Percentiles rank a stretch among this genome's conserved stretches.
Evolutionary conservation across 2,113 vertebrate genomes (phyloP).

Genomic region (Naja naja): DNA sequence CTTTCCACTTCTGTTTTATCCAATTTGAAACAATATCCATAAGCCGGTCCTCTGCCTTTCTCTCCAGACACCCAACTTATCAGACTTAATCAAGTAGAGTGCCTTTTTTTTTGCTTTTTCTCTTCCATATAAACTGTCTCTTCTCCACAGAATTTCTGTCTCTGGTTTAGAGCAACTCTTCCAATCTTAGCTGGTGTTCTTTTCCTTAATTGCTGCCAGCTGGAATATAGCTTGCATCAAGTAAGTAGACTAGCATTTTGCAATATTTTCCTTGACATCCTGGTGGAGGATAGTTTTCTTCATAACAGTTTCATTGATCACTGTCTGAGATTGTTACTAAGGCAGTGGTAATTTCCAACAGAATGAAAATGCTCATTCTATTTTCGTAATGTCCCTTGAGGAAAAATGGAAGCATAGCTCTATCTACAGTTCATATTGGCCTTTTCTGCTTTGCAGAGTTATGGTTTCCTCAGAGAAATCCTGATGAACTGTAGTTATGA

Average conservation of each 20-base stretch:
- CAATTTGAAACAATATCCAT: constrained; percentile 1
- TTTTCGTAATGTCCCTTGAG: background rate
- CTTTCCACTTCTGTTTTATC: background rate
- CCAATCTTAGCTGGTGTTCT: constrained; percentile 8
- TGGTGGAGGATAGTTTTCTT: background rate
- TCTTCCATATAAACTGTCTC: constrained; percentile 7
- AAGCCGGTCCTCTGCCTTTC: background rate
- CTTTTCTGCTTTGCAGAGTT: background rate
- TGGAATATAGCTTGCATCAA: constrained; percentile 10
- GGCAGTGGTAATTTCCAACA: background rate
- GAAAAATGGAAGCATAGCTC: background rate
- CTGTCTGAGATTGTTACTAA: background rate
- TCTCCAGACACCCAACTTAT: background rate
- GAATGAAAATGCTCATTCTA: background rate
- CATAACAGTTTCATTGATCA: background rate
- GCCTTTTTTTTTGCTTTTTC: background rate
- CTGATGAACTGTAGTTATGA: background rate
- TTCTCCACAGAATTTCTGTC: constrained; percentile 1
- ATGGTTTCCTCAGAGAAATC: background rate
- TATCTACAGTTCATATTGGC: background rate
- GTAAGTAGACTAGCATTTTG: constrained; percentile 3
- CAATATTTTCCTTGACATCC: constrained; percentile 7
- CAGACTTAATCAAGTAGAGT: constrained; percentile 23
- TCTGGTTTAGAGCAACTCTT: background rate
- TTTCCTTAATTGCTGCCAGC: constrained; percentile 22